A percentile compares a stretch with the other conserved stretches of the same genome.
phyloP scores from a whole-genome alignment of 2,797 vertebrate genomes.

The Gallinago stenura region DNA sequence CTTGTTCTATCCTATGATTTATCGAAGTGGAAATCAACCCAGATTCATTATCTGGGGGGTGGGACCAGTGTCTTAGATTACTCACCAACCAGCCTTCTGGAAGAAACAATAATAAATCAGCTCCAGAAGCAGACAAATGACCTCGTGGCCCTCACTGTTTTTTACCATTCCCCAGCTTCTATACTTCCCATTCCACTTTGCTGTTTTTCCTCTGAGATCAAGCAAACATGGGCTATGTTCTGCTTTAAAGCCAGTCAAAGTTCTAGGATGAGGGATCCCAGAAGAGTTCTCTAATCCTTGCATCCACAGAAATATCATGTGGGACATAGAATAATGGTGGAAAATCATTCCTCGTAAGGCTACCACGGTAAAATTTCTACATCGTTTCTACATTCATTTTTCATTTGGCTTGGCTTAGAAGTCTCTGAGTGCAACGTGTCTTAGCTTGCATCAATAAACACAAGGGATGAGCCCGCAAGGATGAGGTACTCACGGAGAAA shows the following conservation, averaged over 20 bases:
- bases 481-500: slow-evolving; percentile 68
- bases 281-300: neutral
- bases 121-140: neutral
- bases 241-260: neutral
- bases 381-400: neutral
- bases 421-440: neutral
- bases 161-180: neutral
- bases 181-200: neutral
- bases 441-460: neutral
- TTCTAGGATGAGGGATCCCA: neutral
- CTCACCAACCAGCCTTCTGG: neutral
- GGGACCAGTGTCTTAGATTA: neutral
- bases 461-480: neutral
- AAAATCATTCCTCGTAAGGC: neutral
- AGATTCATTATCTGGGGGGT: neutral
- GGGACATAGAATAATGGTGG: neutral
- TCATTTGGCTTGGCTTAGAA: neutral
- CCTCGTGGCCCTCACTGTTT: neutral
- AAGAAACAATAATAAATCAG: neutral
- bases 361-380: neutral
- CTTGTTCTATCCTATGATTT: neutral
- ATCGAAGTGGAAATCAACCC: neutral
- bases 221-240: neutral
- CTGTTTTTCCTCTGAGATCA: neutral
- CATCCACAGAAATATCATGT: neutral